Percentiles rank a stretch among this genome's conserved stretches.
Conservation (phyloP, 2,113 vertebrate genomes). For the Polypterus bichir region DNA sequence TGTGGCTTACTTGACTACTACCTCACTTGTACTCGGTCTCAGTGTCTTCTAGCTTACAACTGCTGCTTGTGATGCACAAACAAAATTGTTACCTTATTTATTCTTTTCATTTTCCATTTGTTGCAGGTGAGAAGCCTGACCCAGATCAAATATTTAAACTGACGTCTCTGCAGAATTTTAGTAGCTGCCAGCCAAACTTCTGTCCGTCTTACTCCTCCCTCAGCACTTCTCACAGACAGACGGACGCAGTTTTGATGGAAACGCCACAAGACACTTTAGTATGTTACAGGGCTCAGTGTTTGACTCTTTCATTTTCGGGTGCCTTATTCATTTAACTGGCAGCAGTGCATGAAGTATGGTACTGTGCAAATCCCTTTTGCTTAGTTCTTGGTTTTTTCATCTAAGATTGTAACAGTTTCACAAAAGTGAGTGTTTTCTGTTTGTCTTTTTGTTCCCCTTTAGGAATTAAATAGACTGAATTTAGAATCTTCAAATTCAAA, state of each 20-base stretch:
- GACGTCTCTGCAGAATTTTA: slow-evolving; percentile 84
- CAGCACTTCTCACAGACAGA: slow-evolving; percentile 67
- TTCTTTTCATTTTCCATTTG: slow-evolving; percentile 12
- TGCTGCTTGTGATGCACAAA: no score
- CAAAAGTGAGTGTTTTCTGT: neutral
- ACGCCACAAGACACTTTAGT: slow-evolving; percentile 96
- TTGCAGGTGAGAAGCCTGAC: slow-evolving; percentile 88
- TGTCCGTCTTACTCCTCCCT: slow-evolving; percentile 76
- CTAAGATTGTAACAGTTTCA: neutral
- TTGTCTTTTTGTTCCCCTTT: slow-evolving; percentile 10
- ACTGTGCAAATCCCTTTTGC: no score
- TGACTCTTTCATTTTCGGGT: no score
- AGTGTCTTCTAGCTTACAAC: no score
- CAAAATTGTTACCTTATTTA: neutral
- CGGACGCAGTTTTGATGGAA: slow-evolving; percentile 87
- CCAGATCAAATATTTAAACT: slow-evolving; percentile 95
- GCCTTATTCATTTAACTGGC: no score
- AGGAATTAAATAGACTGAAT: slow-evolving; percentile 95
- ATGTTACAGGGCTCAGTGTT: slow-evolving; percentile 28
- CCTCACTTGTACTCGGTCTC: no score
- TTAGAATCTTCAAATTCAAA: slow-evolving; percentile 93
- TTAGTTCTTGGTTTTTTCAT: neutral
- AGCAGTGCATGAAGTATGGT: no score
- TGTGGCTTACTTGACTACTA: no score
- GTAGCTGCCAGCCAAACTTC: slow-evolving; percentile 65